These are phyloP conservation scores for Hydrolagus colliei DNA, from an alignment of 2,797 vertebrate genomes.

Conservation along the genomic window DNA sequence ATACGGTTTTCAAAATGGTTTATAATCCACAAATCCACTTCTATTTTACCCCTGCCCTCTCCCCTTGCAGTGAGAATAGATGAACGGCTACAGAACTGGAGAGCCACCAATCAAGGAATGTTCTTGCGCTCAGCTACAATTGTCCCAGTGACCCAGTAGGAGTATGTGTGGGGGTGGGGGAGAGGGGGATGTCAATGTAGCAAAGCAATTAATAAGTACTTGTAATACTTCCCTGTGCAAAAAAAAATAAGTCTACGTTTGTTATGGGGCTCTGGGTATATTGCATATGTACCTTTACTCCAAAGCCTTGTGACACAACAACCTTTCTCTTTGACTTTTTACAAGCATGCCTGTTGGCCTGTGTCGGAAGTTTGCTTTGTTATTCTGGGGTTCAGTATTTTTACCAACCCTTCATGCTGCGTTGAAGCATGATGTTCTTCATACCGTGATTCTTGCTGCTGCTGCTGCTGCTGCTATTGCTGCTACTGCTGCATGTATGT, in stretches of 20 bases:
- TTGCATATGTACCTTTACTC: background rate
- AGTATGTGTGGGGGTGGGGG: background rate
- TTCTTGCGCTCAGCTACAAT: background rate
- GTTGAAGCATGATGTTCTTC: constrained; percentile 15
- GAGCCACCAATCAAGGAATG: background rate
- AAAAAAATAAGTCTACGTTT: background rate
- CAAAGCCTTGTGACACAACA: background rate
- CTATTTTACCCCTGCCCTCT: background rate
- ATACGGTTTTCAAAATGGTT: background rate
- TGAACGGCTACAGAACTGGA: background rate
- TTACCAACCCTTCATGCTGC: constrained; percentile 25
- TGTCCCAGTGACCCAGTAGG: background rate
- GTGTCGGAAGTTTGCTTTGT: background rate
- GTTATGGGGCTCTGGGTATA: background rate
- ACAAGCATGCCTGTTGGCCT: background rate
- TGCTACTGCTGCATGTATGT: constrained; percentile 15
- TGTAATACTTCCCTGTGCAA: background rate
- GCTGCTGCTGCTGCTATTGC: background rate
- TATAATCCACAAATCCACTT: background rate
- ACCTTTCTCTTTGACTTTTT: constrained; percentile 2
- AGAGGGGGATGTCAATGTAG: too few relatives aligned
- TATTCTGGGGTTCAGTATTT: constrained; percentile 2
- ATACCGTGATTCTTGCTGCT: constrained; percentile 9
- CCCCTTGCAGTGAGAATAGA: background rate
- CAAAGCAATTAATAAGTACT: background rate